These are phyloP conservation scores for Melipona quadrifasciata DNA, from an alignment of 1,140 invertebrate species.

Conservation along the genomic window DNA sequence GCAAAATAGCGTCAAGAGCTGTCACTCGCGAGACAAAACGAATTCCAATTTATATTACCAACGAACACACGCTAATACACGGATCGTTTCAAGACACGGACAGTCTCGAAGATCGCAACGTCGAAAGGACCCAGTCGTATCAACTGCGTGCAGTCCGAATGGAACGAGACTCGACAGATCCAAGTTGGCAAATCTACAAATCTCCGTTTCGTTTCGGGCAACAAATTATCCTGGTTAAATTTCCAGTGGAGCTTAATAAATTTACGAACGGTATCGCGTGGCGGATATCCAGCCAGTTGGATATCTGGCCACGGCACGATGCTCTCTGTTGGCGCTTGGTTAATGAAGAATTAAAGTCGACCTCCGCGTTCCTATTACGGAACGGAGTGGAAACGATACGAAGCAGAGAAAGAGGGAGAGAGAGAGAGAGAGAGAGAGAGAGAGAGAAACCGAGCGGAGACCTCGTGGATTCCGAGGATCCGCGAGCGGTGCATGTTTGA, in stretches of 20 bases:
- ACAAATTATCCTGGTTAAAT: slow-evolving; percentile 9
- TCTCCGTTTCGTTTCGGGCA: neutral
- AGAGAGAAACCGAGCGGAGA: slow-evolving; percentile 8
- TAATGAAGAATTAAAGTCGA: slow-evolving; percentile 56
- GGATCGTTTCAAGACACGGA: neutral
- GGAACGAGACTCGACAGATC: too few species aligned
- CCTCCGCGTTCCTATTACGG: slow-evolving; percentile 34
- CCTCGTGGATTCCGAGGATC: slow-evolving; percentile 43
- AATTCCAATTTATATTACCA: too few species aligned
- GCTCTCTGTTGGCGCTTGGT: neutral
- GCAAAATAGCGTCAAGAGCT: neutral
- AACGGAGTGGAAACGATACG: slow-evolving; percentile 35
- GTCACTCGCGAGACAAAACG: too few species aligned
- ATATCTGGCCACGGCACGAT: neutral
- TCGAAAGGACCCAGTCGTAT: neutral
- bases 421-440: slow-evolving; percentile 15
- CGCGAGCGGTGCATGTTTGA: slow-evolving; percentile 73
- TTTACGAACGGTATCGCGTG: slow-evolving; percentile 26
- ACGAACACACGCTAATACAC: too few species aligned
- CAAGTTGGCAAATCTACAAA: neutral
- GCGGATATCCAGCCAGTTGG: slow-evolving; percentile 20
- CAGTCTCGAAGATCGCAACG: neutral
- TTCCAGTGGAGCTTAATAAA: slow-evolving; percentile 15
- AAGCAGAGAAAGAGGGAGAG: slow-evolving; percentile 15
- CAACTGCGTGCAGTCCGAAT: neutral